Evolutionary conservation across 2,888 invertebrate species (phyloP).

Genomic region (Megaustenia siamemsis): DNA sequence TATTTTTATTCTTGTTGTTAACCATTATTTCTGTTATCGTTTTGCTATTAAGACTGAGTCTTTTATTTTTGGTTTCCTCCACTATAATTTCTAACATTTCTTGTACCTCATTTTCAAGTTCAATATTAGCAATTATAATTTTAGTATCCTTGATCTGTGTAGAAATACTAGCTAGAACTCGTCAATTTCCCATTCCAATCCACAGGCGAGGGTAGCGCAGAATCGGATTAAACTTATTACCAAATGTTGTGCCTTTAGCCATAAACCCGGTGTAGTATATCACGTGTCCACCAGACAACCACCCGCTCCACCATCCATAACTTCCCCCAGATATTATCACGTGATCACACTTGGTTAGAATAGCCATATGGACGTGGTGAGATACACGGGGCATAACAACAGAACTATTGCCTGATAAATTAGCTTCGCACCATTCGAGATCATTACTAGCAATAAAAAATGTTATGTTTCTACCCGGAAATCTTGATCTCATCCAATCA

Average conservation of each 20-base stretch:
- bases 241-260: background rate
- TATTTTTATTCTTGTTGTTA: no score
- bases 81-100: no score
- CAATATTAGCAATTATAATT: no score
- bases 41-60: no score
- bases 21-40: no score
- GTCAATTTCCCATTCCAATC: background rate
- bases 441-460: constrained; percentile 8
- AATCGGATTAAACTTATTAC: background rate
- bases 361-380: background rate
- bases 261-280: constrained; percentile 1
- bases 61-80: no score
- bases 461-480: constrained; percentile 1
- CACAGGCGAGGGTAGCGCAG: background rate
- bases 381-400: background rate
- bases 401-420: background rate
- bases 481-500: background rate
- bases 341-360: constrained; percentile 30
- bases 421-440: constrained; percentile 1
- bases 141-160: no score
- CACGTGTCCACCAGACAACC: constrained; percentile 22
- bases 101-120: no score
- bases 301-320: background rate
- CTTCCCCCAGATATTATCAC: background rate
- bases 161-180: no score